These are phyloP conservation scores for Capitella teleta DNA, from an alignment of 1,140 invertebrate species.

Conservation along the genomic window DNA sequence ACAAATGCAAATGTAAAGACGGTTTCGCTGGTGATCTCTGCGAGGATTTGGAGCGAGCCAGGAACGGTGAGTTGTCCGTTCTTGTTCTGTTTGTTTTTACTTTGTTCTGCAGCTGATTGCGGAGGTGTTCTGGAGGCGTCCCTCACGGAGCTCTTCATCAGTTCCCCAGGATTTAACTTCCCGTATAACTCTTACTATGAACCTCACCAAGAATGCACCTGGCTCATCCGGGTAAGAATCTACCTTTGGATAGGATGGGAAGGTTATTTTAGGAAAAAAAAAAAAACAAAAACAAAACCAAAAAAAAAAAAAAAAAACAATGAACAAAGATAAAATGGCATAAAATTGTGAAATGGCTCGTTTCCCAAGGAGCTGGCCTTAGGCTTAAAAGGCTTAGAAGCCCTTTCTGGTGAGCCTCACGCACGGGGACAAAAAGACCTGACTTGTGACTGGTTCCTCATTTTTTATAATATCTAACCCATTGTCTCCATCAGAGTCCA, in stretches of 20 bases:
- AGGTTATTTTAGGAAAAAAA: neutral
- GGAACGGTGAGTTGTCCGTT: neutral
- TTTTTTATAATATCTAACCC: neutral
- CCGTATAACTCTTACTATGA: slow-evolving; percentile 10
- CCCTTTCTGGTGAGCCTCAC: neutral
- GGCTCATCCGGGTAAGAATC: slow-evolving; percentile 20
- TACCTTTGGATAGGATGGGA: neutral
- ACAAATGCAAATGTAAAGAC: slow-evolving; percentile 27
- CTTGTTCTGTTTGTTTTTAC: neutral
- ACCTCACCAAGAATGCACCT: slow-evolving; percentile 18
- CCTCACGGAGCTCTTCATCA: slow-evolving; percentile 8
- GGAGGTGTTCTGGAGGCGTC: slow-evolving; percentile 14
- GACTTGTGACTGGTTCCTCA: neutral
- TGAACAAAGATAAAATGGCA: neutral
- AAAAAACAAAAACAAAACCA: no score
- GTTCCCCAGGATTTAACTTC: slow-evolving; percentile 13
- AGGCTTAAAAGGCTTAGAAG: neutral
- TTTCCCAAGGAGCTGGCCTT: slow-evolving; percentile 7
- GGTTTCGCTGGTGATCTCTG: slow-evolving; percentile 25
- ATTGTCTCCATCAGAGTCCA: neutral
- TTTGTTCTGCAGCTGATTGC: slow-evolving; percentile 12
- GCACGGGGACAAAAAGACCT: neutral
- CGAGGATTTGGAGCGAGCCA: slow-evolving; percentile 14
- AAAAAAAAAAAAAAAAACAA: no score
- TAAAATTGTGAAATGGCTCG: neutral